Percentiles rank a stretch among this genome's conserved stretches.
Evolutionary conservation across 2,888 invertebrate species (phyloP).

Genomic region (Sipunculus nudus): DNA sequence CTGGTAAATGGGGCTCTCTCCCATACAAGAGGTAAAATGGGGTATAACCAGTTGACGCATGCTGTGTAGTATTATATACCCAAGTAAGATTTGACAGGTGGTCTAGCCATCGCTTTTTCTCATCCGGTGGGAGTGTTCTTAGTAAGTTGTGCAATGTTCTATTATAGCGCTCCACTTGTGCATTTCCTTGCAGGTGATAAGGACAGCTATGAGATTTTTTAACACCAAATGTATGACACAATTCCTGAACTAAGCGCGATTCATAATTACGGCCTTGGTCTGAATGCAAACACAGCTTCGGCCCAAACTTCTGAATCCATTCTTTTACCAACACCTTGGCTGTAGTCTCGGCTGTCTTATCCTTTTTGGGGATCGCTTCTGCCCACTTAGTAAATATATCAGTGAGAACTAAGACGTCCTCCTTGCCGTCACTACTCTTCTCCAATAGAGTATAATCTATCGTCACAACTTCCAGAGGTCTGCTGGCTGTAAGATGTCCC

Average conservation of each 20-base stretch:
- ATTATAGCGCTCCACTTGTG: slow-evolving; percentile 41
- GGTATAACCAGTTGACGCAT: slow-evolving; percentile 4
- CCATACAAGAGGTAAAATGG: slow-evolving; percentile 11
- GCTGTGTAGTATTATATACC: slow-evolving; percentile 10
- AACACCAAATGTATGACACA: background rate
- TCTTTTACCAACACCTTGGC: slow-evolving; percentile 29
- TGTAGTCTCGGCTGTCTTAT: slow-evolving; percentile 27
- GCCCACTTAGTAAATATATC: slow-evolving; percentile 34
- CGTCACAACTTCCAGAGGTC: slow-evolving; percentile 29
- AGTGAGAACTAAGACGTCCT: slow-evolving; percentile 32
- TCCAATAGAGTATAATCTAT: slow-evolving; percentile 30
- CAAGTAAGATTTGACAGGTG: slow-evolving; percentile 31
- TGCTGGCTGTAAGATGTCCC: slow-evolving; percentile 3
- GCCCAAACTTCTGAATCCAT: slow-evolving; percentile 28
- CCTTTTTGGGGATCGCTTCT: slow-evolving; percentile 24
- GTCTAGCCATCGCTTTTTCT: slow-evolving; percentile 34
- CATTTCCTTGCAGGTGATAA: slow-evolving; percentile 29
- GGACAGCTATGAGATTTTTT: slow-evolving; percentile 7
- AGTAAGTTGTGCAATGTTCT: slow-evolving; percentile 35
- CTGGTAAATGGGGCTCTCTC: background rate
- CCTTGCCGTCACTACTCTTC: slow-evolving; percentile 14
- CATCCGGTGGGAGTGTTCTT: slow-evolving; percentile 21
- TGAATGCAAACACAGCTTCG: slow-evolving; percentile 3
- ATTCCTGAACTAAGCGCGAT: background rate
- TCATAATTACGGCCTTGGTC: slow-evolving; percentile 12